Conservation (phyloP, 2,888 invertebrate species). For the Caenorhabditis doughertyi region DNA sequence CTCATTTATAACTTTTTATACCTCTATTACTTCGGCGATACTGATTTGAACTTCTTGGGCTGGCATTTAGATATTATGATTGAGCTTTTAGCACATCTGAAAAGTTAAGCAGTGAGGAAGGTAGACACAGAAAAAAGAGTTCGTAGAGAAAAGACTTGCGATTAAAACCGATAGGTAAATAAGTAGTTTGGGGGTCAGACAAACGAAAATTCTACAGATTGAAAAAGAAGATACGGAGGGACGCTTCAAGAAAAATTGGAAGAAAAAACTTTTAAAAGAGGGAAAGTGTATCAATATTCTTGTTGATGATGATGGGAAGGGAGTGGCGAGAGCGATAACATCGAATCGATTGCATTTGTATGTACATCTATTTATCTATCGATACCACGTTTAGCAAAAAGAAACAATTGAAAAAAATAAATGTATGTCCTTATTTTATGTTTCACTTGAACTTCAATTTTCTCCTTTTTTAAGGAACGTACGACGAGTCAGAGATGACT, state of each 20-base stretch:
- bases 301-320: constrained; percentile 33
- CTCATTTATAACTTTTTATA: constrained; percentile 3
- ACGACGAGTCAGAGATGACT: constrained; percentile 17
- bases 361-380: constrained; percentile 59
- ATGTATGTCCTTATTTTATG: not conserved
- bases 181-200: constrained; percentile 49
- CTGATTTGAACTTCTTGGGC: constrained; percentile 68
- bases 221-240: constrained; percentile 27
- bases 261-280: constrained; percentile 6
- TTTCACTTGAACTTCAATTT: not conserved
- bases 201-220: constrained; percentile 49
- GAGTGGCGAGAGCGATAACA: constrained; percentile 51
- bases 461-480: not conserved
- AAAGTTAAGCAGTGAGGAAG: constrained; percentile 12
- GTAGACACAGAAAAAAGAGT: constrained; percentile 38
- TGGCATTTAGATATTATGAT: constrained; percentile 33
- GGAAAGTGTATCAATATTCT: constrained; percentile 39
- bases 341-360: constrained; percentile 54
- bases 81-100: constrained; percentile 58
- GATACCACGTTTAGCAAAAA: constrained; percentile 18
- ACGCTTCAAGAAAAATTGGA: constrained; percentile 4
- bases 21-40: constrained; percentile 69
- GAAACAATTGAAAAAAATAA: constrained; percentile 4
- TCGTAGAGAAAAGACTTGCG: constrained; percentile 31
- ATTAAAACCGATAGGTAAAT: constrained; percentile 63